Evolutionary conservation across 2,888 invertebrate species (phyloP).

Genomic region (Andrena hattorfiana): DNA sequence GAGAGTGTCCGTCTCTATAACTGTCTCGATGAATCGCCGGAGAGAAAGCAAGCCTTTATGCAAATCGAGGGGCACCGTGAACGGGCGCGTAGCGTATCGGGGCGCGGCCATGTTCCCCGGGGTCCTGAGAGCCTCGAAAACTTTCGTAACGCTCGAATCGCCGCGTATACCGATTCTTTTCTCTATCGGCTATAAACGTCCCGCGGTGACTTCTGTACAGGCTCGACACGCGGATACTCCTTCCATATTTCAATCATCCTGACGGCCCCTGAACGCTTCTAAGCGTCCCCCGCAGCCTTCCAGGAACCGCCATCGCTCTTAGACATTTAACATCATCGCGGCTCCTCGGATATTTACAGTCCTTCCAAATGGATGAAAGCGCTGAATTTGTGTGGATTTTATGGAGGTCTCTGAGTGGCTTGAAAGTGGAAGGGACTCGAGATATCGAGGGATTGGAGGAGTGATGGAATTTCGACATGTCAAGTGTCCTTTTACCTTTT

Average conservation of each 20-base stretch:
- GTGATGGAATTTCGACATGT: no score
- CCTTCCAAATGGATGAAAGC: no score
- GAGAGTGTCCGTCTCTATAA: slow-evolving; percentile 1
- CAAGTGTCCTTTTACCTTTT: no score
- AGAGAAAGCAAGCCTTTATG: slow-evolving; percentile 53
- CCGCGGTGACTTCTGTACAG: slow-evolving; percentile 5
- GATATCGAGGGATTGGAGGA: no score
- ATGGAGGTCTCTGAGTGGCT: no score
- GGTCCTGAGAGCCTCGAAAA: slow-evolving; percentile 4
- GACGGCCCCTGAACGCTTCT: slow-evolving; percentile 7
- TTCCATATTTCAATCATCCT: slow-evolving; percentile 3
- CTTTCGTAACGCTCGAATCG: slow-evolving; percentile 23
- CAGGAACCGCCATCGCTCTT: no score
- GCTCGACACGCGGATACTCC: not conserved
- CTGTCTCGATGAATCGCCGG: slow-evolving; percentile 33
- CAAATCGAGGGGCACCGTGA: slow-evolving; percentile 34
- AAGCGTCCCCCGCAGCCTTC: no score
- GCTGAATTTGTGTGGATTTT: no score
- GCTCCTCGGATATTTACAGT: no score
- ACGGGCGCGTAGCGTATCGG: slow-evolving; percentile 27
- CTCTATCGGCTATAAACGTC: slow-evolving; percentile 18
- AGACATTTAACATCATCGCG: not conserved
- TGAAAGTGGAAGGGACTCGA: no score
- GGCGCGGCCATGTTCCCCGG: slow-evolving; percentile 30
- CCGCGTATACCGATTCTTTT: not conserved